Percentiles rank a stretch among this genome's conserved stretches.
These are phyloP conservation scores for Dendrolimus punctatus DNA, from an alignment of 1,140 invertebrate species.

Conservation along the genomic window DNA sequence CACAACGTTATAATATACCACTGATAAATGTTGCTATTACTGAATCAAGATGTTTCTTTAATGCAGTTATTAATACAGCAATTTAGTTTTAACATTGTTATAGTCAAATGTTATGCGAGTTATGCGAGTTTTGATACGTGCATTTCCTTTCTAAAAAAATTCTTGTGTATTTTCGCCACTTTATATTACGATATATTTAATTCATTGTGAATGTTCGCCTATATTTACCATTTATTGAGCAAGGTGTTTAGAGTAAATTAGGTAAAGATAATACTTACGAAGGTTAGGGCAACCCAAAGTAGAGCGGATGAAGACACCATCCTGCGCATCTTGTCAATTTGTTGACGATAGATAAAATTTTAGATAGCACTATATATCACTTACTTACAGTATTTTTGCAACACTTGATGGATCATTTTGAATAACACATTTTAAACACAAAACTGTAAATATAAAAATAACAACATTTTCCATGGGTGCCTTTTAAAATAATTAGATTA, in stretches of 20 bases:
- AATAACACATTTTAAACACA: neutral
- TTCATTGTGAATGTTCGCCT: neutral
- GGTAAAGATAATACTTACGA: slow-evolving; percentile 25
- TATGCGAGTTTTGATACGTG: too few relatives aligned
- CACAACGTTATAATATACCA: too few relatives aligned
- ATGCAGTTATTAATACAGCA: too few relatives aligned
- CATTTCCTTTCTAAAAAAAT: too few relatives aligned
- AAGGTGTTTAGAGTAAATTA: slow-evolving; percentile 1
- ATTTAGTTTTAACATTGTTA: too few relatives aligned
- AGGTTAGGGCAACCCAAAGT: slow-evolving; percentile 14
- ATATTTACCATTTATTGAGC: neutral
- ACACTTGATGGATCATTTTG: too few relatives aligned
- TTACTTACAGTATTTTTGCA: neutral
- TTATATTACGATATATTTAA: neutral
- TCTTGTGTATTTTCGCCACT: neutral
- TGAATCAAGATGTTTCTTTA: too few relatives aligned
- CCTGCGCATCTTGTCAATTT: slow-evolving; percentile 9
- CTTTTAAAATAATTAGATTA: too few relatives aligned
- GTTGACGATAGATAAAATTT: slow-evolving; percentile 5
- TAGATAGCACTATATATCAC: neutral
- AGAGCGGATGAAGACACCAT: slow-evolving; percentile 22
- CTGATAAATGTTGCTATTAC: too few relatives aligned
- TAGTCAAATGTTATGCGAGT: too few relatives aligned
- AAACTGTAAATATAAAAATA: too few relatives aligned
- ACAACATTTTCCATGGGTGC: too few relatives aligned